phyloP scores from a whole-genome alignment of 2,113 vertebrate species.

The Coturnix japonica region DNA sequence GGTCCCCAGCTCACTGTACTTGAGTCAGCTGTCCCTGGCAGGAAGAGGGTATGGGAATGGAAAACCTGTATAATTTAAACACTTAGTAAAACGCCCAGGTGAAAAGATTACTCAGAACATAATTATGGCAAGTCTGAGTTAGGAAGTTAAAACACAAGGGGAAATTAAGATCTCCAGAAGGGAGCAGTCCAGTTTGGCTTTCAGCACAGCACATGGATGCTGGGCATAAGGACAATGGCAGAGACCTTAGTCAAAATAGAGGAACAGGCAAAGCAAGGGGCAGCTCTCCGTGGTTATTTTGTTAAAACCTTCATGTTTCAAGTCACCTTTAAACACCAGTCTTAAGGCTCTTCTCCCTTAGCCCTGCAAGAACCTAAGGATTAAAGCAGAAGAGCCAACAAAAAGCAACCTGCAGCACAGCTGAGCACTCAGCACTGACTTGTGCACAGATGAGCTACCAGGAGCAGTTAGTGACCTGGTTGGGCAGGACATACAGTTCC shows the following conservation, averaged over 20 bases:
- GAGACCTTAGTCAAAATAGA: not conserved
- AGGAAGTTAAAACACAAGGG: conserved; percentile 22
- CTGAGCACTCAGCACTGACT: not conserved
- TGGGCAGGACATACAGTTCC: not conserved
- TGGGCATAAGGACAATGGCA: not conserved
- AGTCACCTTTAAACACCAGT: accelerated
- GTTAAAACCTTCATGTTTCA: not conserved
- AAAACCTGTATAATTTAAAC: not conserved
- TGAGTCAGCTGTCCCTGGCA: not conserved
- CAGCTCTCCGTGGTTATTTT: not conserved
- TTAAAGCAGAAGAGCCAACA: not conserved
- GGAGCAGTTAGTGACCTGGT: not conserved
- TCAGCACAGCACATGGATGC: not conserved
- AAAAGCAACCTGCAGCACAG: not conserved
- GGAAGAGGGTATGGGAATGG: not conserved
- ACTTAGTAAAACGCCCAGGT: conserved; percentile 25
- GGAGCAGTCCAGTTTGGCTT: not conserved
- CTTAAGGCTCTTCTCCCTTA: not conserved
- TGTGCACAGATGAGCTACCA: not conserved
- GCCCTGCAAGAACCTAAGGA: not conserved
- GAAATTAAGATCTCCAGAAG: conserved; percentile 17
- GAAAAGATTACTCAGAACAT: conserved; percentile 43
- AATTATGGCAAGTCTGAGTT: not conserved
- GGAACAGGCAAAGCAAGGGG: not conserved
- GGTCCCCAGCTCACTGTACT: not conserved